These are phyloP conservation scores for Formicarius rufipectus DNA, from an alignment of 2,113 vertebrate genomes.

Conservation along the genomic window DNA sequence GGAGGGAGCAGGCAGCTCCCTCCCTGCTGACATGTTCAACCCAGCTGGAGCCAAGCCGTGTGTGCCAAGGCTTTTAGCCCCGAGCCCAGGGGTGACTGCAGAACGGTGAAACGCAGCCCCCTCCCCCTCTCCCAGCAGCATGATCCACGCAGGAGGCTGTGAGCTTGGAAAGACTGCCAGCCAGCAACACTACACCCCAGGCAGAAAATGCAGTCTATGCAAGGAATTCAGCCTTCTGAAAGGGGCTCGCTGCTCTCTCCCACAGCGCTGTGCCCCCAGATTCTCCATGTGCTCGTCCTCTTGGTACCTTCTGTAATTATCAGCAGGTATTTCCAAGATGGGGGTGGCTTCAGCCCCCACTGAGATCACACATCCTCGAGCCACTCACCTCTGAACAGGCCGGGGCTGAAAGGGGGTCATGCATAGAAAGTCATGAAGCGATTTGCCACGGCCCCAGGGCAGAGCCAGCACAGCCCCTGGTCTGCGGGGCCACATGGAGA, in stretches of 20 bases:
- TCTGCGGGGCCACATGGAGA: background rate
- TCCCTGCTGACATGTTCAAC: background rate
- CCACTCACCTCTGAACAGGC: background rate
- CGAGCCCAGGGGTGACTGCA: background rate
- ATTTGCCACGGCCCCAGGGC: background rate
- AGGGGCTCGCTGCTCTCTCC: slow-evolving; percentile 3
- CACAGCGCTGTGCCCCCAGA: background rate
- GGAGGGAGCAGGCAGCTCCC: background rate
- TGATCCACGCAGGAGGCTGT: background rate
- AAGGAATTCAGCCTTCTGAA: slow-evolving; percentile 53
- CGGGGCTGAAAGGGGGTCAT: accelerated
- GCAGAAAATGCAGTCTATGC: slow-evolving; percentile 63
- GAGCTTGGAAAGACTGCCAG: slow-evolving; percentile 52
- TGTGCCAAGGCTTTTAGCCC: slow-evolving; percentile 24
- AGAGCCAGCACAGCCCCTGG: accelerated
- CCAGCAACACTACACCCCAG: slow-evolving; percentile 63
- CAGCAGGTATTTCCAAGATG: background rate
- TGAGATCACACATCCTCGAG: background rate
- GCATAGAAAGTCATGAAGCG: background rate
- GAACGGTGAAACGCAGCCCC: background rate
- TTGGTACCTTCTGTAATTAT: background rate
- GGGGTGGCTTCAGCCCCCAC: background rate
- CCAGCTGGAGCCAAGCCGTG: slow-evolving; percentile 25
- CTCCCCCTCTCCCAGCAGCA: slow-evolving; percentile 23
- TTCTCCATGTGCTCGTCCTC: accelerated